These are phyloP conservation scores for Trogon melanurus DNA, from an alignment of 2,113 vertebrate genomes.

Conservation along the genomic window DNA sequence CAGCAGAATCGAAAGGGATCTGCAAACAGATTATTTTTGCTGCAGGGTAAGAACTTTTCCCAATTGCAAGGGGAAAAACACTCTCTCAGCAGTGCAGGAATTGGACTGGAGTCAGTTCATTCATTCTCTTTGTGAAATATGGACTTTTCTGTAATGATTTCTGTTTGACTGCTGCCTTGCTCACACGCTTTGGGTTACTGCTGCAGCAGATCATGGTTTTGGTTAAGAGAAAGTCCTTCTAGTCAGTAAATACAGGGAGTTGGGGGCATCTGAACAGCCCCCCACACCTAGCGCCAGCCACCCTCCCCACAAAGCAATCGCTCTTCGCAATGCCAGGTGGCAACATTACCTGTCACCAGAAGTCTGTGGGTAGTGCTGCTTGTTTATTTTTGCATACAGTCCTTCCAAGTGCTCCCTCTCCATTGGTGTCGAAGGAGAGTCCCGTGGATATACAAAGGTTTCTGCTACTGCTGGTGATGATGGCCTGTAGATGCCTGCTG, in stretches of 20 bases:
- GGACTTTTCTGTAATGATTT: slow-evolving; percentile 59
- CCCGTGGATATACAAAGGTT: slow-evolving; percentile 62
- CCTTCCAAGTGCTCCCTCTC: slow-evolving; percentile 88
- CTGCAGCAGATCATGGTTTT: slow-evolving; percentile 11
- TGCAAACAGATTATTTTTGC: slow-evolving; percentile 60
- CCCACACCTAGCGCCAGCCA: neutral
- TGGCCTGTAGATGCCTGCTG: slow-evolving; percentile 75
- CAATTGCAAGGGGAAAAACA: neutral
- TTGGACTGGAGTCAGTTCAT: slow-evolving; percentile 44
- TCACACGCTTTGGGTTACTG: neutral
- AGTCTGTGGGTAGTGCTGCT: slow-evolving; percentile 82
- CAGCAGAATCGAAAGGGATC: slow-evolving; percentile 61
- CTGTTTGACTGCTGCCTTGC: slow-evolving; percentile 43
- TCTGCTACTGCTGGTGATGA: slow-evolving; percentile 67
- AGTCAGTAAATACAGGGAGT: neutral
- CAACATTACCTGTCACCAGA: slow-evolving; percentile 85
- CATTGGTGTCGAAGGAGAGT: slow-evolving; percentile 68
- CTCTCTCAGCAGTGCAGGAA: slow-evolving; percentile 37
- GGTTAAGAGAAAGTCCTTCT: slow-evolving; percentile 6
- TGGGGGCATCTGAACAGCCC: neutral
- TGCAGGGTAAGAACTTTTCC: slow-evolving; percentile 44
- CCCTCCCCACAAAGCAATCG: neutral
- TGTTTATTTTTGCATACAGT: slow-evolving; percentile 96
- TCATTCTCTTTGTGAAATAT: slow-evolving; percentile 55
- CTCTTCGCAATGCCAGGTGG: neutral